Evolutionary conservation across 2,888 invertebrate species (phyloP), one percentile per base, ranked within the genome.

Genomic region (Halictus ligatus): DNA sequence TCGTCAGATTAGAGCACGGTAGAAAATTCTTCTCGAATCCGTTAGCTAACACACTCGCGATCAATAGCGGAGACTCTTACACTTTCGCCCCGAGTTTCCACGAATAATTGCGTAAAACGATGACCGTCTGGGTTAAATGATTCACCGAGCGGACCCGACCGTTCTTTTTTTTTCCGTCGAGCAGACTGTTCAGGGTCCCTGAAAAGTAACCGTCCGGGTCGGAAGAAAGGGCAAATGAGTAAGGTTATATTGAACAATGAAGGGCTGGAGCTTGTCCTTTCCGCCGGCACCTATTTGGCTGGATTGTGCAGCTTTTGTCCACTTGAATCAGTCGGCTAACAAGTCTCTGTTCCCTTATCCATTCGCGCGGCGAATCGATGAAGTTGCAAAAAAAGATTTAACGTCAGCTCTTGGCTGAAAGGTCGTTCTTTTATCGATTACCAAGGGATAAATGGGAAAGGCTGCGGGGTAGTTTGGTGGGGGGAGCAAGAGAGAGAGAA

Each of bases 261-360:
- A 81, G 75, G 71, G 64, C 48, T 67, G 48, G 64, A 40, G 76
- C 69, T 80, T 87, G 87, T 81, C 80, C 87, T 80, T 82, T 85
- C 69, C 75, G 43, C 35, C 71, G 82, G 84, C 79, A 77, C 77
- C 84, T 79, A 86, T 86, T 84, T 74, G 81, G 81, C 79, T 67
- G 50, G 75, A 89, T 87, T 83, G 78, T 76, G 79, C 87, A 84
- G 85, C 89, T 80, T 89, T 89, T 90, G 90, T 89, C 85, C 82
- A 90, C 75, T 78, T 78, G 84, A 90, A 89, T 85, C 87, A 89
- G 79, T 78, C 87, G 40, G 84, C 90, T 89, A 90, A 90, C 87
- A 89, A 89, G 90, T 90, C 85, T 84, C 89, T 86, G 75, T 77
- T 81, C 86, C 83, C 90, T 85, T 90, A 85, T 82, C 86, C 85